A percentile compares a stretch with the other conserved stretches of the same genome.
phyloP scores from a whole-genome alignment of 2,113 vertebrate genomes.

The Gallinago media region DNA sequence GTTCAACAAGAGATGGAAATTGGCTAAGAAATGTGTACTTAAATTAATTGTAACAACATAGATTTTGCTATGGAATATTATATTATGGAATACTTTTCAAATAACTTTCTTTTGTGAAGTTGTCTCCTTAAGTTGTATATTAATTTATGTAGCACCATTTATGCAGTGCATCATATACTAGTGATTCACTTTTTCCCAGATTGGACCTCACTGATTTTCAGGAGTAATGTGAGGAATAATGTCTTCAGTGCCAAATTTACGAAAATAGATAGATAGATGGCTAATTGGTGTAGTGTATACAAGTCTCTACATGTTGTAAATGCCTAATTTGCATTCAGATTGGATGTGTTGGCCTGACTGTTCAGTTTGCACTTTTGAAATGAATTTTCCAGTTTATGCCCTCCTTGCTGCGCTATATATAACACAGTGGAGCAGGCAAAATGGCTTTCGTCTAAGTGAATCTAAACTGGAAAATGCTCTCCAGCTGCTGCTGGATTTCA shows the following conservation, averaged over 20 bases:
- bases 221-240: neutral
- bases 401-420: neutral
- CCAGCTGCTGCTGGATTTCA: neutral
- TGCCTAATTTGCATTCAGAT: neutral
- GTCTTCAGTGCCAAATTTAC: neutral
- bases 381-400: neutral
- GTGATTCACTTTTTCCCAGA: neutral
- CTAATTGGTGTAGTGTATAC: neutral
- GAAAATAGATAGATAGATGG: neutral
- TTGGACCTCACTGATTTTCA: neutral
- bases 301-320: neutral
- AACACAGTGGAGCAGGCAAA: neutral
- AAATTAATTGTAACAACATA: neutral
- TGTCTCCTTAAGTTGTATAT: neutral
- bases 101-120: neutral
- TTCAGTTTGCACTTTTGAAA: neutral
- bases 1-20: neutral
- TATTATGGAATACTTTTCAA: neutral
- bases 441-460: neutral
- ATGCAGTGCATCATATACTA: neutral
- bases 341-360: neutral
- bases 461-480: neutral
- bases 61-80: neutral
- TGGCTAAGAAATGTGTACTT: neutral
- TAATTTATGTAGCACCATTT: neutral